Conservation (phyloP, 1,140 invertebrate genomes). For the Zaprionus capensis region DNA sequence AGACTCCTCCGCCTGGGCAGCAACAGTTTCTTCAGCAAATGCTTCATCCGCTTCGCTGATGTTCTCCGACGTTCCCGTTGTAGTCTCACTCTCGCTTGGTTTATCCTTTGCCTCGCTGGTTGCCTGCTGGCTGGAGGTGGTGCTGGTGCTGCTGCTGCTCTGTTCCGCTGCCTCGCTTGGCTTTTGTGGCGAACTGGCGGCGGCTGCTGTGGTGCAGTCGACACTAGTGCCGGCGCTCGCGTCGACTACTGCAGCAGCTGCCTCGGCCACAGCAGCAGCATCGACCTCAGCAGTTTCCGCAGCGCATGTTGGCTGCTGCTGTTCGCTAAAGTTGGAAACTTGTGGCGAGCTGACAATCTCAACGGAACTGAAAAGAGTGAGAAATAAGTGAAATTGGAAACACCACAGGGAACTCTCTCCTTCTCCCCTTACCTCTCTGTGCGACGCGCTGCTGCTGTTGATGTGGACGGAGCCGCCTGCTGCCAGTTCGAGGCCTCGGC, state of each 20-base stretch:
- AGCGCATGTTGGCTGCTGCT: constrained; percentile 83
- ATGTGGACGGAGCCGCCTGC: constrained; percentile 66
- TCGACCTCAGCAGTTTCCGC: constrained; percentile 87
- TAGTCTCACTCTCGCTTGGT: constrained; percentile 40
- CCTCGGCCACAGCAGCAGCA: constrained; percentile 43
- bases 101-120: constrained; percentile 52
- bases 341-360: constrained; percentile 96
- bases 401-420: background rate
- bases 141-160: constrained; percentile 38
- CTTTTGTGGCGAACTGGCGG: constrained; percentile 60
- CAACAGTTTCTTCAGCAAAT: constrained; percentile 64
- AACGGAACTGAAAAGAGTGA: constrained; percentile 87
- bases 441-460: constrained; percentile 88
- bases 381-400: background rate
- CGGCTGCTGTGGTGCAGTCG: constrained; percentile 38
- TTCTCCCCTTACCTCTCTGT: constrained; percentile 88
- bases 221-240: constrained; percentile 60
- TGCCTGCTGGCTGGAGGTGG: constrained; percentile 34
- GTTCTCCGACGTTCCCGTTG: constrained; percentile 46
- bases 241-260: constrained; percentile 34
- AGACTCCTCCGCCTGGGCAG: constrained; percentile 60
- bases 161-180: constrained; percentile 52
- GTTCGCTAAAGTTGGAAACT: constrained; percentile 80
- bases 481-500: constrained; percentile 61
- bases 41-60: constrained; percentile 71